Conservation (phyloP, 2,797 vertebrate genomes). For the Gephyroberyx darwinii region DNA sequence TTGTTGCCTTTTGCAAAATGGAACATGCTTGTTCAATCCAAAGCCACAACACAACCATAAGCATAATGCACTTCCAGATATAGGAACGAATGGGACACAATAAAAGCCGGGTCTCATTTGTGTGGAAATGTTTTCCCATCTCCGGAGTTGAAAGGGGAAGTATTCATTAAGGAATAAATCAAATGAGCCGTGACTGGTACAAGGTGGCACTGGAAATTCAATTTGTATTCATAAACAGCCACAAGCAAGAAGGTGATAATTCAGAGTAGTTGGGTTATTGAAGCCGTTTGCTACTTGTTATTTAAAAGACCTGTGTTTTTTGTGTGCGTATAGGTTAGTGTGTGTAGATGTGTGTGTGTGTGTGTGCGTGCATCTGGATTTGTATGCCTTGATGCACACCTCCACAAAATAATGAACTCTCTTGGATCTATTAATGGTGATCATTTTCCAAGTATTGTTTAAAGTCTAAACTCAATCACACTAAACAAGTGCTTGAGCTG, state of each 20-base stretch:
- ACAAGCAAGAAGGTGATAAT: constrained; percentile 79
- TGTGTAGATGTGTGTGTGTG: neutral
- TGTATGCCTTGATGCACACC: constrained; percentile 13
- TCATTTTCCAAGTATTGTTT: constrained; percentile 71
- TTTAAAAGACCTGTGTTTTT: constrained; percentile 66
- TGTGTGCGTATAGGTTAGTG: constrained; percentile 2
- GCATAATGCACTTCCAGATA: constrained; percentile 69
- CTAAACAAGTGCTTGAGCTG: constrained; percentile 51
- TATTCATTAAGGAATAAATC: constrained; percentile 83
- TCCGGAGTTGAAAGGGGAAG: constrained; percentile 75
- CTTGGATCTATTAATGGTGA: constrained; percentile 64
- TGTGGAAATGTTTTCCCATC: constrained; percentile 79
- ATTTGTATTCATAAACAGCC: constrained; percentile 84
- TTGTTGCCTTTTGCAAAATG: constrained; percentile 53
- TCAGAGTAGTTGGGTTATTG: constrained; percentile 75
- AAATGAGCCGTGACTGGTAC: constrained; percentile 84
- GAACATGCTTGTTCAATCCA: constrained; percentile 59
- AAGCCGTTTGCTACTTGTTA: constrained; percentile 73
- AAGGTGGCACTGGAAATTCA: constrained; percentile 77
- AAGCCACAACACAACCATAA: constrained; percentile 55
- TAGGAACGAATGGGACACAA: constrained; percentile 62
- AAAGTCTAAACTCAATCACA: constrained; percentile 71
- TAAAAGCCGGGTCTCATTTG: constrained; percentile 74
- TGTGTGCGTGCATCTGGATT: constrained; percentile 1
- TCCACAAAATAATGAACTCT: constrained; percentile 66